Percentiles rank a stretch among this genome's conserved stretches.
Conservation (phyloP, 2,888 invertebrate genomes). For the Vannuccia rotundouncinata region DNA sequence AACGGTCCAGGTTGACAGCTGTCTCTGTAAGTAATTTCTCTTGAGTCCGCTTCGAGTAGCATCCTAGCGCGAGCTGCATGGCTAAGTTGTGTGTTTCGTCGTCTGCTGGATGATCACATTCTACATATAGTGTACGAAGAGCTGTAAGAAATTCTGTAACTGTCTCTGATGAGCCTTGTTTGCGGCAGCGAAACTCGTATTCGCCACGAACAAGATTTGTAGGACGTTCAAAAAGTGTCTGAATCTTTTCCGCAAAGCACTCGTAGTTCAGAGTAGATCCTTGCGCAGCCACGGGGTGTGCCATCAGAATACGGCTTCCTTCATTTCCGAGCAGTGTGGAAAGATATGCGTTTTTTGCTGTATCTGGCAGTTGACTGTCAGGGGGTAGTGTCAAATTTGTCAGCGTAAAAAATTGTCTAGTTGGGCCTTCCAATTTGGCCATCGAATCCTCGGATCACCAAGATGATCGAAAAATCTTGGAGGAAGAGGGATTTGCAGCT, state of each 20-base stretch:
- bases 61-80: not conserved
- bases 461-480: not conserved
- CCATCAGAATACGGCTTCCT: not conserved
- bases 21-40: not conserved
- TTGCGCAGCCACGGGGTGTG: not conserved
- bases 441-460: not conserved
- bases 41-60: not conserved
- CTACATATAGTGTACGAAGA: not conserved
- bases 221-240: not conserved
- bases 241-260: not conserved
- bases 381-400: not conserved
- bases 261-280: not conserved
- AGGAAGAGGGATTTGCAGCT: not conserved
- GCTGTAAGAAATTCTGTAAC: not conserved
- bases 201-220: not conserved
- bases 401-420: not conserved
- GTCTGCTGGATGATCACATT: not conserved
- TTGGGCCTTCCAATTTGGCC: slow-evolving; percentile 1
- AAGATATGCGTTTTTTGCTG: not conserved
- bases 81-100: slow-evolving; percentile 6
- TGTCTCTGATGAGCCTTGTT: slow-evolving; percentile 14
- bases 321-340: slow-evolving; percentile 2
- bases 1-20: not conserved
- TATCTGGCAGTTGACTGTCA: not conserved
- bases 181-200: not conserved